Percentiles rank a stretch among this genome's conserved stretches.
phyloP scores from a whole-genome alignment of 23 tunicate genomes.

The Trididemnum nubilum region DNA sequence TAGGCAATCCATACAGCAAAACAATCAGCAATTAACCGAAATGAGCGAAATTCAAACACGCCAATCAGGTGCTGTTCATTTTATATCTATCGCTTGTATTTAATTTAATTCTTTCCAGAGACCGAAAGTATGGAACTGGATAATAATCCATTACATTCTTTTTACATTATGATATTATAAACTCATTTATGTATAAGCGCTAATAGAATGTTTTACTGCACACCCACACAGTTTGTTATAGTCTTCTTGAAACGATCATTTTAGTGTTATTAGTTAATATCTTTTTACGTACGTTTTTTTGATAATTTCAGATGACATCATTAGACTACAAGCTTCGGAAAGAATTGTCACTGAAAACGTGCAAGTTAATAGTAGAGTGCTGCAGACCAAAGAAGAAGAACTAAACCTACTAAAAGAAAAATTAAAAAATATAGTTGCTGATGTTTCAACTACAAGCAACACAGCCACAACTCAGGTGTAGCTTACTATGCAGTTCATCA shows the following conservation, averaged over 20 bases:
- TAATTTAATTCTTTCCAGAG: background rate
- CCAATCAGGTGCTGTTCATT: constrained; percentile 23
- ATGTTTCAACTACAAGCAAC: background rate
- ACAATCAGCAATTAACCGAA: constrained; percentile 10
- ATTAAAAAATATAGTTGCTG: constrained; percentile 22
- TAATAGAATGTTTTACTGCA: too few species aligned
- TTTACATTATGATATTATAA: too few species aligned
- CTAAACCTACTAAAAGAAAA: background rate
- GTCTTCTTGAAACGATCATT: too few species aligned
- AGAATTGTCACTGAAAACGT: constrained; percentile 11
- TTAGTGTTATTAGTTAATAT: too few species aligned
- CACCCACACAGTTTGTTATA: too few species aligned
- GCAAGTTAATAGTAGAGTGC: background rate
- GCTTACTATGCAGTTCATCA: too few species aligned
- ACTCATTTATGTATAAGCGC: too few species aligned
- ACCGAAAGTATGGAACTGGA: too few species aligned
- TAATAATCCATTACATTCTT: too few species aligned
- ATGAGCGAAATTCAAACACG: constrained; percentile 18
- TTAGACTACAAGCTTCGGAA: background rate
- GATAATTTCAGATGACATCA: constrained; percentile 11
- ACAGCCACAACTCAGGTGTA: constrained; percentile 27
- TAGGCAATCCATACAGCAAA: background rate
- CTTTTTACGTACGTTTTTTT: too few species aligned
- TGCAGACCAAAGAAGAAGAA: background rate
- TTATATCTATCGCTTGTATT: too few species aligned